A percentile compares a stretch with the other conserved stretches of the same genome.
Evolutionary conservation across 2,888 invertebrate species (phyloP).

Genomic region (Eilema griseolum): DNA sequence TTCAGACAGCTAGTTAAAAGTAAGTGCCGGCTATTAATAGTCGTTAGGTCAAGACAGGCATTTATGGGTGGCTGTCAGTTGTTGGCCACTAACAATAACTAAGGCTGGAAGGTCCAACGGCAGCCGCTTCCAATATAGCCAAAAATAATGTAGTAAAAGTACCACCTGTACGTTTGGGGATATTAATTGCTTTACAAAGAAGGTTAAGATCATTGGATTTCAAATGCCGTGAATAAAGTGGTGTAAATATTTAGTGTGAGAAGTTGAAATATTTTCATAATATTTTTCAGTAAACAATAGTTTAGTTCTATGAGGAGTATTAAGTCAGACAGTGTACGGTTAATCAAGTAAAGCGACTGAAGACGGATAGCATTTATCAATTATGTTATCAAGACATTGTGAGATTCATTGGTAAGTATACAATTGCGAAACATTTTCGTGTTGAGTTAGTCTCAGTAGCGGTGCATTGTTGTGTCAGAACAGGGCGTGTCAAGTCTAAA

Average conservation of each 20-base stretch:
- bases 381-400: neutral
- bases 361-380: neutral
- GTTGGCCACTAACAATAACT: too few relatives aligned
- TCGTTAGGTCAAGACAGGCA: too few relatives aligned
- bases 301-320: neutral
- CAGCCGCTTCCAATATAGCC: too few relatives aligned
- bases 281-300: neutral
- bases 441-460: slow-evolving; percentile 20
- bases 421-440: slow-evolving; percentile 4
- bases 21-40: too few relatives aligned
- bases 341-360: neutral
- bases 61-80: too few relatives aligned
- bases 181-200: too few relatives aligned
- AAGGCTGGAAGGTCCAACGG: too few relatives aligned
- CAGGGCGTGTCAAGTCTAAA: slow-evolving; percentile 47
- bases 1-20: too few relatives aligned
- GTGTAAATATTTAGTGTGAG: neutral
- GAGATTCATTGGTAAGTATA: neutral
- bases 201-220: neutral
- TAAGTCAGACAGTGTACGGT: neutral
- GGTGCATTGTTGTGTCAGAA: slow-evolving; percentile 39
- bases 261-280: neutral
- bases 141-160: too few relatives aligned
- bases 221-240: neutral
- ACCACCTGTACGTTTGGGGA: neutral